Percentiles rank a stretch among this genome's conserved stretches.
These are phyloP conservation scores for Thyatira batis DNA, from an alignment of 2,888 invertebrate genomes.

Conservation along the genomic window DNA sequence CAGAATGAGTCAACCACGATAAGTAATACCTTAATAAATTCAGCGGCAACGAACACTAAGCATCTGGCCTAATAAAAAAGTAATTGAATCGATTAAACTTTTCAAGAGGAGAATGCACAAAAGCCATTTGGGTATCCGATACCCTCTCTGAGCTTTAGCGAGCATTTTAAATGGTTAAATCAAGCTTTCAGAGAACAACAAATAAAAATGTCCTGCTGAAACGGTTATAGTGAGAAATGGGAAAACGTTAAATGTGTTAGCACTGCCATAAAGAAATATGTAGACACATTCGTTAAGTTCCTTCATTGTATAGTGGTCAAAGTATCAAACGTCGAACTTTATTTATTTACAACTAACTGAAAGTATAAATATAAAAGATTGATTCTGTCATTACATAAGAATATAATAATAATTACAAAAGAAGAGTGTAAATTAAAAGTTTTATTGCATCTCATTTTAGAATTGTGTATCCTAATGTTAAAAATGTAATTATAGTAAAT, in stretches of 20 bases:
- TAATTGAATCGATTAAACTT: constrained; percentile 37
- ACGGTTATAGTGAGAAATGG: constrained; percentile 52
- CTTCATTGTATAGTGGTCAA: not conserved
- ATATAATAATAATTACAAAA: no score
- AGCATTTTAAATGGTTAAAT: constrained; percentile 49
- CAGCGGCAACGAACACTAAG: constrained; percentile 36
- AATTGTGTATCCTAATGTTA: no score
- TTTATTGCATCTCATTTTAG: no score
- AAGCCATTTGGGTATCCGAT: constrained; percentile 29
- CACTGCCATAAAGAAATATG: constrained; percentile 45
- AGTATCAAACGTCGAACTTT: not conserved
- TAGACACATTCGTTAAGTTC: constrained; percentile 24
- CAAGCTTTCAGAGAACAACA: constrained; percentile 48
- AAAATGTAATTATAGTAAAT: no score
- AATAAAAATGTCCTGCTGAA: constrained; percentile 56
- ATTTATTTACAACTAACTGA: no score
- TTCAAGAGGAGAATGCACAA: constrained; percentile 34
- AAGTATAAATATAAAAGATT: no score
- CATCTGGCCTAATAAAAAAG: constrained; percentile 54
- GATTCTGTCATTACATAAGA: no score
- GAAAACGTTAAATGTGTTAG: constrained; percentile 51
- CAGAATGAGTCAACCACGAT: constrained; percentile 23
- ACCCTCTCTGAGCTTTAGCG: constrained; percentile 32
- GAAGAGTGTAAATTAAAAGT: no score
- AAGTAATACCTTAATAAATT: constrained; percentile 24